phyloP scores from a whole-genome alignment of 2,797 vertebrate species.

The Rhinophrynus dorsalis region DNA sequence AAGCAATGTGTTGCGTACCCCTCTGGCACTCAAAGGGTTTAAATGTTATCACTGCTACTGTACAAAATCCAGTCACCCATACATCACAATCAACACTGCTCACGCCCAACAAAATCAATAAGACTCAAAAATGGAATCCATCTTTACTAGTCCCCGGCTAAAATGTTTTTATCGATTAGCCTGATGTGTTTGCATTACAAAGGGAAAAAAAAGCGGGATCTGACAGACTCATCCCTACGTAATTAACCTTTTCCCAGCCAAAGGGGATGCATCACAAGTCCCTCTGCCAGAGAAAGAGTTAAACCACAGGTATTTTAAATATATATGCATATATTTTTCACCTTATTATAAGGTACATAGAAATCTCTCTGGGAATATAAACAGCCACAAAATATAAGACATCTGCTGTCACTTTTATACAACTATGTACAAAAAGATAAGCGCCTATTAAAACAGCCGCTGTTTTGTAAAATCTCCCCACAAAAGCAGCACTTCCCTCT shows the following conservation, averaged over 20 bases:
- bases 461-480: conserved; percentile 35
- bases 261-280: neutral
- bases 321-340: conserved; percentile 39
- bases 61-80: too few relatives aligned
- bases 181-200: conserved; percentile 37
- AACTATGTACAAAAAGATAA: conserved; percentile 46
- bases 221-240: conserved; percentile 16
- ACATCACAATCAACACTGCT: neutral
- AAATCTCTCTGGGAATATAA: conserved; percentile 50
- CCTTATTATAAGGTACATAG: conserved; percentile 51
- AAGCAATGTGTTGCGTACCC: too few relatives aligned
- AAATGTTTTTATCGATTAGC: conserved; percentile 33
- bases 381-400: conserved; percentile 49
- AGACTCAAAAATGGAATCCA: neutral
- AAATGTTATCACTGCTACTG: too few relatives aligned
- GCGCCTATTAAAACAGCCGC: conserved; percentile 35
- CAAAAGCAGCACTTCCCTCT: conserved; percentile 27
- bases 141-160: conserved; percentile 16
- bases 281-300: conserved; percentile 13
- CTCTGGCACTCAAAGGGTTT: too few relatives aligned
- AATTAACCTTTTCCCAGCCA: conserved; percentile 7
- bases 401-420: conserved; percentile 47
- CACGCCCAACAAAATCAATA: conserved; percentile 1
- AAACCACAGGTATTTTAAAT: conserved; percentile 32
- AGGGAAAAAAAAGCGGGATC: conserved; percentile 30